Evolutionary conservation across 2,797 vertebrate species (phyloP).

Genomic region (Phalloptychus januarius): DNA sequence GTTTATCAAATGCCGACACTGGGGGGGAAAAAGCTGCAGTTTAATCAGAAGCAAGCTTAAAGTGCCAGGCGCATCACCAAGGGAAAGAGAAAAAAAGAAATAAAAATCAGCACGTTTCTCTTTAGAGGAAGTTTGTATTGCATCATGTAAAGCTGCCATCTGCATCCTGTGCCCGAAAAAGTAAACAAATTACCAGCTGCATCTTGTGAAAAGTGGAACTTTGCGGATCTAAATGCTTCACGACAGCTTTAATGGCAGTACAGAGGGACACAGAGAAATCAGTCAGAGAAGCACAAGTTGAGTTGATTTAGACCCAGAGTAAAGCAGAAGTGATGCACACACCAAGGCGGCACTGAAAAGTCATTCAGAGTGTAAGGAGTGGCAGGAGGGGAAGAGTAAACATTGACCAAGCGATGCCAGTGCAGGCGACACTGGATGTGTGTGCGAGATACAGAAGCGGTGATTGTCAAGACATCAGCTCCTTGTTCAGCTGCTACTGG

Average conservation of each 20-base stretch:
- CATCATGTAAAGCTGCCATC: conserved; percentile 76
- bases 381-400: conserved; percentile 57
- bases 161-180: conserved; percentile 38
- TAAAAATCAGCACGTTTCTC: conserved; percentile 63
- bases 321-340: conserved; percentile 80
- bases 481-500: conserved; percentile 71
- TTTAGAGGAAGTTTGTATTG: conserved; percentile 69
- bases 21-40: conserved; percentile 2
- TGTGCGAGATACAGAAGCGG: conserved; percentile 77
- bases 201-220: conserved; percentile 13
- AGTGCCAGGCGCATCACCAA: conserved; percentile 63
- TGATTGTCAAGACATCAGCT: conserved; percentile 79
- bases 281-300: conserved; percentile 58
- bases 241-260: conserved; percentile 81
- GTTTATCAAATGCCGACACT: conserved; percentile 6
- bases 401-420: conserved; percentile 77
- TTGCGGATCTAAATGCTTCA: conserved; percentile 45
- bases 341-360: conserved; percentile 71
- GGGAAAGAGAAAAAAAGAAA: conserved; percentile 43
- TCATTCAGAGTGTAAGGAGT: conserved; percentile 74
- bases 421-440: conserved; percentile 66
- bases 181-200: conserved; percentile 29
- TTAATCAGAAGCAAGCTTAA: conserved; percentile 59
- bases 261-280: conserved; percentile 63
- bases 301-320: conserved; percentile 72